Evolutionary conservation across 2,113 vertebrate genomes (phyloP), one percentile per base, ranked within the genome.

Genomic region (Centropus unirufus): DNA sequence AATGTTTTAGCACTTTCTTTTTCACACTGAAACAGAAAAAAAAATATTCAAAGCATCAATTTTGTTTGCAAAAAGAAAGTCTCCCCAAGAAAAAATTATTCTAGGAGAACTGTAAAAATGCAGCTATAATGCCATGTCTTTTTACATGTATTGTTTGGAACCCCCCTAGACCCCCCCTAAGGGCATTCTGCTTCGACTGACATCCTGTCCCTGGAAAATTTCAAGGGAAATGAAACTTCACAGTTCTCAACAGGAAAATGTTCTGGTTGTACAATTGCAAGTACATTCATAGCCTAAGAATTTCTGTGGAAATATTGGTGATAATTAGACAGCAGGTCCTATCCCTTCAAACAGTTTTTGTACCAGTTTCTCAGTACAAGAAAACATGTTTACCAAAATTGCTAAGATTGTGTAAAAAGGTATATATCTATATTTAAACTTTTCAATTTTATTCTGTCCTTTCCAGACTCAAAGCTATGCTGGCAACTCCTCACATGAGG

Each of bases 211-310:
- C 86, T 64, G 27, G 86, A 83, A 96, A 94, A 63, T 81, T 81
- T 77, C 81, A 49, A 84, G 73, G 83, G 80, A 91, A 94, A 84
- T 91, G 83, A 84, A 92, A 66, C 89, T 84, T 91, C 64, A 68
- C 36, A 36, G 2, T 49, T 89, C 89, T 81, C 77, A 72, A 64
- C 21, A 72, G 73, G 24, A 83, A 54, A 67, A 64, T 52, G 67
- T 85, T 92, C 58, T 82, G 62, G 59, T 12, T 82, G 90, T 91
- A 76, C n/a, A 85, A 77, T 24, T 55, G 20, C 30, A 79, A 89
- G 36, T 15, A 76, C 34, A 91, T 73, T 82, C 62, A 76, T 27
- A 54, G 54, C 30, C 63, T 34, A 68, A 75, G 49, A 73, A 26
- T 80, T 95, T 76, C 70, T 85, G 63, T 55, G 20, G 62, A 83